Evolutionary conservation across 2,113 vertebrate genomes (phyloP).

Genomic region (Oxyruncus cristatus): DNA sequence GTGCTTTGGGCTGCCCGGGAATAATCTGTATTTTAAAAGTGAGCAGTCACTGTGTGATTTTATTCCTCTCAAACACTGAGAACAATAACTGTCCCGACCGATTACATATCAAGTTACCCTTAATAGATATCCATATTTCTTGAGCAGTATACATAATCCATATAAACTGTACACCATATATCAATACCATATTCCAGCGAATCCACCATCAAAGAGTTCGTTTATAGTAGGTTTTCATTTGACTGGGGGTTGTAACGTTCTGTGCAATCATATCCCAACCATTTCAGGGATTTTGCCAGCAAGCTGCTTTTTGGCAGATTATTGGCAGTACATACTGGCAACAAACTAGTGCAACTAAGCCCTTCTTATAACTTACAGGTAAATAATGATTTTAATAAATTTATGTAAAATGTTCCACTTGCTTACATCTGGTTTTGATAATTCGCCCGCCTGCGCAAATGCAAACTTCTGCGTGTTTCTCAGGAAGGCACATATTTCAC

Average conservation of each 20-base stretch:
- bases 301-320: constrained; percentile 65
- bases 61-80: constrained; percentile 50
- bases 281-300: constrained; percentile 57
- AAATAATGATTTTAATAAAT: constrained; percentile 75
- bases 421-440: constrained; percentile 70
- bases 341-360: constrained; percentile 45
- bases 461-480: constrained; percentile 20
- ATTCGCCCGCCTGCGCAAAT: not conserved
- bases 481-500: constrained; percentile 31
- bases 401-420: constrained; percentile 69
- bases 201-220: constrained; percentile 62
- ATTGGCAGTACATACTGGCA: constrained; percentile 62
- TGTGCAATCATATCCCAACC: constrained; percentile 46
- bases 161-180: constrained; percentile 42
- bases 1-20: constrained; percentile 4
- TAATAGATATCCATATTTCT: constrained; percentile 61
- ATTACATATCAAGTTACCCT: constrained; percentile 56
- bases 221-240: constrained; percentile 59
- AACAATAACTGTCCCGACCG: constrained; percentile 59
- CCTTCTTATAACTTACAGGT: constrained; percentile 71
- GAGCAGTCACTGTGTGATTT: constrained; percentile 32
- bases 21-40: not conserved
- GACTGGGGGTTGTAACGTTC: constrained; percentile 53
- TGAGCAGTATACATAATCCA: constrained; percentile 45
- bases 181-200: constrained; percentile 65